phyloP scores from a whole-genome alignment of 2,797 vertebrate genomes.

The Sebastiscus tertius region DNA sequence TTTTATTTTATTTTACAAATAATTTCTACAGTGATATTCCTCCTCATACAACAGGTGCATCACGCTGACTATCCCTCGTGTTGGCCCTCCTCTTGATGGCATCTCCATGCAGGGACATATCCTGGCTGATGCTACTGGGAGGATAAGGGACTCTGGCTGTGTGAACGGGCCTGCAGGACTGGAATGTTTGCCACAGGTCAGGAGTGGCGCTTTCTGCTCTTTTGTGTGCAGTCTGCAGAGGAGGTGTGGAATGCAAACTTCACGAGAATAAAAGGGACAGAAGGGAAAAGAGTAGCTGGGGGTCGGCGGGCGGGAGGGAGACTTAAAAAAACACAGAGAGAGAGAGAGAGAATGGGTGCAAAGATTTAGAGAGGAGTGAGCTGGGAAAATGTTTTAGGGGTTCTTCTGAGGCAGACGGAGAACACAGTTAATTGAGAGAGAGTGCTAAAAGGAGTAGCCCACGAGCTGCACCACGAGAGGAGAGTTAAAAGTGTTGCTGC shows the following conservation, averaged over 20 bases:
- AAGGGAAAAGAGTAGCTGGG: constrained; percentile 51
- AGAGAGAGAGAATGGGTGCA: constrained; percentile 40
- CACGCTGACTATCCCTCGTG: background rate
- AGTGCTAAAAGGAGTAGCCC: constrained; percentile 20
- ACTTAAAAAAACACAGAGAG: constrained; percentile 14
- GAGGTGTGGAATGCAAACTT: constrained; percentile 87
- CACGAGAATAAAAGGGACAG: constrained; percentile 71
- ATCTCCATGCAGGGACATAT: constrained; percentile 6
- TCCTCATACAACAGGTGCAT: background rate
- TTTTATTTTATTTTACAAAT: background rate
- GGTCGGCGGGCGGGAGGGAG: constrained; percentile 31
- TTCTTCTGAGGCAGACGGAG: constrained; percentile 7
- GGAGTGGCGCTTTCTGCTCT: constrained; percentile 77
- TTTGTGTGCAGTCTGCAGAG: constrained; percentile 83
- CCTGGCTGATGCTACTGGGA: constrained; percentile 34
- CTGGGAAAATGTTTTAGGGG: constrained; percentile 24
- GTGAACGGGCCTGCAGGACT: constrained; percentile 57
- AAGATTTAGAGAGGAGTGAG: constrained; percentile 32
- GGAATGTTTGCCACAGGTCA: constrained; percentile 85
- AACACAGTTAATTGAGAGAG: constrained; percentile 31
- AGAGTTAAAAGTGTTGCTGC: constrained; percentile 33
- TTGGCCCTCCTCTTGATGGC: background rate
- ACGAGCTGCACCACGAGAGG: background rate
- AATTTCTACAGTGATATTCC: background rate
- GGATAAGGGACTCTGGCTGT: constrained; percentile 44